These are phyloP conservation scores for Mycalesis mineus DNA, from an alignment of 2,888 invertebrate genomes.

Conservation along the genomic window DNA sequence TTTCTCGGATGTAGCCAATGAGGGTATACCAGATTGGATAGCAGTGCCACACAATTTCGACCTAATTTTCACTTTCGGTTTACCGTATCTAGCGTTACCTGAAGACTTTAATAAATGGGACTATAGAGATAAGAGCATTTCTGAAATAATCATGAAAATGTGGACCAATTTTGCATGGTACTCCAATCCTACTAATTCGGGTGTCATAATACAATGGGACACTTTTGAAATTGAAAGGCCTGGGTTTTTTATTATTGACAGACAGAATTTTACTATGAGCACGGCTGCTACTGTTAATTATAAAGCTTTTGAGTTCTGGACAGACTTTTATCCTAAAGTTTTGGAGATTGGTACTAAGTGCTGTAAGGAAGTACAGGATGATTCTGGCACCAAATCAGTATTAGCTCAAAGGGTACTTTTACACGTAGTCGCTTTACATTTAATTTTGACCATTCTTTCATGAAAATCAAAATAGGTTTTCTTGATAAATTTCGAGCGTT, in stretches of 20 bases:
- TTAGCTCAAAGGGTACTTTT: constrained; percentile 39
- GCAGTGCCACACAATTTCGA: constrained; percentile 90
- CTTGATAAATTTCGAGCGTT: constrained; percentile 44
- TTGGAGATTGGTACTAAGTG: constrained; percentile 85
- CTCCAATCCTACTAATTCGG: constrained; percentile 83
- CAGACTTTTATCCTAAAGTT: constrained; percentile 88
- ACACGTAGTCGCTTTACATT: constrained; percentile 46
- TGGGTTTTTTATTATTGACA: constrained; percentile 85
- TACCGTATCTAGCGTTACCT: constrained; percentile 83
- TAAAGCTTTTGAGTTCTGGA: constrained; percentile 89
- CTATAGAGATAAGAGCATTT: constrained; percentile 85
- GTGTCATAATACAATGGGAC: constrained; percentile 87
- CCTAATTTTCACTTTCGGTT: constrained; percentile 88
- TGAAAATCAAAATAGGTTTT: constrained; percentile 35
- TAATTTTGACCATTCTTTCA: constrained; percentile 48
- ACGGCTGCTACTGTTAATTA: constrained; percentile 83
- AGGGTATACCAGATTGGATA: constrained; percentile 86
- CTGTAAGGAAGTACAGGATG: constrained; percentile 80
- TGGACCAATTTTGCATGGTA: constrained; percentile 88
- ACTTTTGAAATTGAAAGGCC: constrained; percentile 82
- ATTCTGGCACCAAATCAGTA: constrained; percentile 53
- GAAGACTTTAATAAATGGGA: constrained; percentile 84
- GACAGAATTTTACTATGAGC: constrained; percentile 86
- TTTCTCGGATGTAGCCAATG: constrained; percentile 80
- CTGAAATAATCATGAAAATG: constrained; percentile 88